Evolutionary conservation across 1,140 invertebrate species (phyloP).

Genomic region (Druon quercuslanigerum): DNA sequence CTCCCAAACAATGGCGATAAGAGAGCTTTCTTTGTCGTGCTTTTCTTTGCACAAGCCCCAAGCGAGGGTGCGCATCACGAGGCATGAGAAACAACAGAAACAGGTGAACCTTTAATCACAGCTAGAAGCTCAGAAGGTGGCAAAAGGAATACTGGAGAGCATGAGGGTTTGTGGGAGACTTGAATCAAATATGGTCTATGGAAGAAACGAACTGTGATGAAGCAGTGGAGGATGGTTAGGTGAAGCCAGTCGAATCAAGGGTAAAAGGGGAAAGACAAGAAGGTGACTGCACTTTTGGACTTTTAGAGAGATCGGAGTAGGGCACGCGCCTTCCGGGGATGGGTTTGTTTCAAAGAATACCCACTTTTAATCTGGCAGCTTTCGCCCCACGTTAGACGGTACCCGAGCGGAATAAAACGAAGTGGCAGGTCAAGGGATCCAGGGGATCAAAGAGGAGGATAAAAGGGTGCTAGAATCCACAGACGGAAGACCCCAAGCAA

Average conservation of each 20-base stretch:
- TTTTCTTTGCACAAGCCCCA: slow-evolving; percentile 20
- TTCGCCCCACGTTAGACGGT: slow-evolving; percentile 57
- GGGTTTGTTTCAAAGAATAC: slow-evolving; percentile 58
- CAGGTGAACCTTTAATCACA: slow-evolving; percentile 52
- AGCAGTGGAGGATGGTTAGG: neutral
- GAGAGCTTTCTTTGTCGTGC: neutral
- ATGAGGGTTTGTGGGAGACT: slow-evolving; percentile 43
- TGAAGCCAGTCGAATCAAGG: slow-evolving; percentile 15
- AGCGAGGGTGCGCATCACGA: slow-evolving; percentile 20
- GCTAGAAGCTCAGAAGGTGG: slow-evolving; percentile 50
- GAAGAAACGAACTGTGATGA: neutral
- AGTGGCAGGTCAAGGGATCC: slow-evolving; percentile 52
- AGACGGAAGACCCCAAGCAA: slow-evolving; percentile 17
- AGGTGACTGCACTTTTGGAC: slow-evolving; percentile 24
- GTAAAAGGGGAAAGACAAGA: slow-evolving; percentile 19
- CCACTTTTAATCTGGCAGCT: slow-evolving; percentile 68
- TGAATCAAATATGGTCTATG: slow-evolving; percentile 24
- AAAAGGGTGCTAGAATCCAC: slow-evolving; percentile 20
- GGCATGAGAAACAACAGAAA: slow-evolving; percentile 46
- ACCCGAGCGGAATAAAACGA: slow-evolving; percentile 61
- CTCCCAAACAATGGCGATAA: neutral
- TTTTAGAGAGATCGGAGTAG: slow-evolving; percentile 15
- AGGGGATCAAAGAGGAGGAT: slow-evolving; percentile 41
- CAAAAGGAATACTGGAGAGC: slow-evolving; percentile 40
- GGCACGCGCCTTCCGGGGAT: slow-evolving; percentile 37